These are phyloP conservation scores for Archilochus colubris DNA, from an alignment of 2,113 vertebrate genomes.

Conservation along the genomic window DNA sequence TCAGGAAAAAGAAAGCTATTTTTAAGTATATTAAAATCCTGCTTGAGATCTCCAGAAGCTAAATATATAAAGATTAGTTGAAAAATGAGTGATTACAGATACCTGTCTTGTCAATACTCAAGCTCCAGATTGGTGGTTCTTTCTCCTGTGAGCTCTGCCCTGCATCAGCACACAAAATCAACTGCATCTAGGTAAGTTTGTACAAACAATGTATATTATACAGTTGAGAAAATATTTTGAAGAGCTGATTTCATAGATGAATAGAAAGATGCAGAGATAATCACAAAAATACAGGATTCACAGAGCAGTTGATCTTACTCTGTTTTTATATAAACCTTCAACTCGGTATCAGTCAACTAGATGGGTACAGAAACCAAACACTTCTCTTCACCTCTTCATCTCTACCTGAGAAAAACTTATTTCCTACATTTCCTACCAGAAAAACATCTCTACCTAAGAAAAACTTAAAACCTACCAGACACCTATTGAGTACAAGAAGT, in stretches of 20 bases:
- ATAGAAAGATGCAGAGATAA: neutral
- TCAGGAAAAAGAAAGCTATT: neutral
- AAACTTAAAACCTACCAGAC: neutral
- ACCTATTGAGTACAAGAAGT: neutral
- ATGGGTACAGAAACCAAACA: neutral
- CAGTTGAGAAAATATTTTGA: neutral
- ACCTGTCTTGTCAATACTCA: accelerated
- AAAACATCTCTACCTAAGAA: too few relatives aligned
- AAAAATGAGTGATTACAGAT: neutral
- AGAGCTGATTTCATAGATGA: neutral
- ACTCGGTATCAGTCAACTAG: neutral
- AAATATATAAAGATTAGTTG: accelerated
- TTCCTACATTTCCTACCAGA: too few relatives aligned
- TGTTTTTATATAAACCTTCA: neutral
- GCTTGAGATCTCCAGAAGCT: neutral
- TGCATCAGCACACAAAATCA: neutral
- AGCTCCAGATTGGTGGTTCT: neutral
- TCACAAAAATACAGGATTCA: neutral
- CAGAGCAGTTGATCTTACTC: neutral
- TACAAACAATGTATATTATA: too few relatives aligned
- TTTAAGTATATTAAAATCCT: neutral
- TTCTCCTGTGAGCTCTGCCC: neutral
- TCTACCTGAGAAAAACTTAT: too few relatives aligned
- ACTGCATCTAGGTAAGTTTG: neutral
- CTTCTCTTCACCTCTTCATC: neutral